Base-by-base conservation (phyloP, 2,797 vertebrate genomes). In the Phrynocephalus vlangalii region DNA sequence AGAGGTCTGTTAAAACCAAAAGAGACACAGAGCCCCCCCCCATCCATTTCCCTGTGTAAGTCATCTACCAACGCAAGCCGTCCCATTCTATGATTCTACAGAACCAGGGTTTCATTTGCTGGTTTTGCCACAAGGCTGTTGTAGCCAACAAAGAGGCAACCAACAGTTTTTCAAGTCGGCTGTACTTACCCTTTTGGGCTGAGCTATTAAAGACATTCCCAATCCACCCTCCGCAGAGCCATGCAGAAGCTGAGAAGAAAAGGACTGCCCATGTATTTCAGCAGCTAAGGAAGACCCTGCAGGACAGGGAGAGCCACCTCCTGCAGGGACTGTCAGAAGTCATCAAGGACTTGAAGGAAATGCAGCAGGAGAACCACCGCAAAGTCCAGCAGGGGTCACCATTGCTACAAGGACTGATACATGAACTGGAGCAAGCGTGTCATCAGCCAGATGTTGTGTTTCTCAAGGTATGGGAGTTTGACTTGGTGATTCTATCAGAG, bases 381-480 rank as follows among this genome's bases (percentile, higher is more conserved):
- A 28, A 11, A 3, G 30, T 78, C 73, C 81, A 44, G 13, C 44
- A 70, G 63, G 80, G 80, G 24, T 24, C 48, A 1, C 80, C 63
- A 22, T 48, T 78, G 16, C 86, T 87, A 6, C 63, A 15, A 15
- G 66, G 44, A 1, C 48, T 82, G 72, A 77, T 87, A 6, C n/a
- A 26, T 1, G 80, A 87, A 6, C 30, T 83, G 22, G 63, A 87
- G 73, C 28, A 56, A 20, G 70, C 28, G 30, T 87, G 80, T 83
- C 81, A 71, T 26, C 73, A 44, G 48, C 26, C 81, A 0, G 73
- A 71, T 38, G 22, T 30, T 1, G 81, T 78, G 18, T 50, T 87
- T 18, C 86, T 87, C 6, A 83, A 87, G 81, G 86, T 87, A 44
- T 44, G 38, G 5, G 38, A 44, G 38, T 44, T 44, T 44, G 38